These are phyloP conservation scores for Drosophila athabasca DNA, from an alignment of 1,140 invertebrate genomes.

Conservation along the genomic window DNA sequence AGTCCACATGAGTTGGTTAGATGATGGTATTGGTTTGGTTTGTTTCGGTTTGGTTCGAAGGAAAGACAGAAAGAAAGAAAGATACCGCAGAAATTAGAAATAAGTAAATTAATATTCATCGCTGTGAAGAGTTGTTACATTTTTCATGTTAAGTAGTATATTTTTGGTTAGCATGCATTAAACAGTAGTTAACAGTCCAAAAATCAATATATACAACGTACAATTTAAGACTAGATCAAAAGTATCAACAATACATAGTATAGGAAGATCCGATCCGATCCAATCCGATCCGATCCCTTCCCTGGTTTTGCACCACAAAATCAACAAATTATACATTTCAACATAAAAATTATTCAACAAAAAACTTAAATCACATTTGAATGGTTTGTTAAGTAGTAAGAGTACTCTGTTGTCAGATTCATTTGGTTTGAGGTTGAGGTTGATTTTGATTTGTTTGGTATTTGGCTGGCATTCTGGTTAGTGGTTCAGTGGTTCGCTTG, in stretches of 20 bases:
- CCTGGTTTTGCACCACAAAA: slow-evolving; percentile 18
- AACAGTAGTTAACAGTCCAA: slow-evolving; percentile 59
- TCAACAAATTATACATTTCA: slow-evolving; percentile 40
- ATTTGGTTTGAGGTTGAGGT: slow-evolving; percentile 10
- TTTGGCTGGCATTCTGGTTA: slow-evolving; percentile 39
- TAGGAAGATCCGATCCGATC: slow-evolving; percentile 28
- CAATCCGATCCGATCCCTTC: not conserved
- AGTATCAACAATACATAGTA: slow-evolving; percentile 39
- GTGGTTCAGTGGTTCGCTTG: slow-evolving; percentile 28
- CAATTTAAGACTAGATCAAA: slow-evolving; percentile 51
- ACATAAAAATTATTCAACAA: slow-evolving; percentile 43
- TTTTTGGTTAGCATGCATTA: slow-evolving; percentile 77
- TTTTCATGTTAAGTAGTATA: slow-evolving; percentile 45
- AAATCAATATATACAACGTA: slow-evolving; percentile 52
- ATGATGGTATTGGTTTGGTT: slow-evolving; percentile 47
- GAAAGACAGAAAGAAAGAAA: slow-evolving; percentile 78
- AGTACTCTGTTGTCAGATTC: no score
- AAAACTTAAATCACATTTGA: no score
- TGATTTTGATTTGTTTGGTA: slow-evolving; percentile 16
- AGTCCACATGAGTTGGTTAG: slow-evolving; percentile 67
- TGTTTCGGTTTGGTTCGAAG: slow-evolving; percentile 47
- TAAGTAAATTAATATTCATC: slow-evolving; percentile 75
- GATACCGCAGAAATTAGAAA: slow-evolving; percentile 67
- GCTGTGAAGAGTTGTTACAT: slow-evolving; percentile 56
- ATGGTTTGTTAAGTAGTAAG: no score